A percentile compares a stretch with the other conserved stretches of the same genome.
Conservation (phyloP, 2,888 invertebrate genomes). For the Cantharis flavilabris region DNA sequence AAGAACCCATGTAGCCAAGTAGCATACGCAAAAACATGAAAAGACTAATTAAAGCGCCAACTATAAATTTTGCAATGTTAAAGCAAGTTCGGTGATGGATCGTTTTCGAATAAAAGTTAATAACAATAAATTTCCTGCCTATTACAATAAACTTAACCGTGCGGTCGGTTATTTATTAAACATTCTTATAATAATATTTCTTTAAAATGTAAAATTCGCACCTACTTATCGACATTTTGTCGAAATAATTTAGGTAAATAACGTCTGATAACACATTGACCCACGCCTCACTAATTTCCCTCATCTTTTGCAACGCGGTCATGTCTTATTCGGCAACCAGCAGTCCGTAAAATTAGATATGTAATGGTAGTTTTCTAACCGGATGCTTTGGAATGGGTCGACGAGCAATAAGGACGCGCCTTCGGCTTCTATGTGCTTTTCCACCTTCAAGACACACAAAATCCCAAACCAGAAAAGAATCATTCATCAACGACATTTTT, state of each 20-base stretch:
- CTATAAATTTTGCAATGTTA: neutral
- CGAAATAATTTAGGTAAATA: conserved; percentile 19
- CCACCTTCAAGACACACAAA: conserved; percentile 7
- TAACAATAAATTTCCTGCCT: neutral
- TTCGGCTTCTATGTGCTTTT: conserved; percentile 10
- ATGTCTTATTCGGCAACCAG: conserved; percentile 36
- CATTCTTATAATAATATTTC: neutral
- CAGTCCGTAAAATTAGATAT: conserved; percentile 40
- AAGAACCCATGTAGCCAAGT: neutral
- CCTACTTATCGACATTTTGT: conserved; percentile 6
- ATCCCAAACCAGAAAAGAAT: neutral
- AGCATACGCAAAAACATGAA: neutral
- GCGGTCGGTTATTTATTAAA: neutral
- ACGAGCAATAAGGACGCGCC: conserved; percentile 28
- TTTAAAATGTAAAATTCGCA: neutral
- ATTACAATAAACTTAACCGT: neutral
- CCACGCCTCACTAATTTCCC: conserved; percentile 33
- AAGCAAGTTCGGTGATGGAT: neutral
- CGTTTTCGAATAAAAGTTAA: neutral
- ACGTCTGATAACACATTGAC: conserved; percentile 20
- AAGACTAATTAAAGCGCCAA: neutral
- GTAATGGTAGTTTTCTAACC: conserved; percentile 32
- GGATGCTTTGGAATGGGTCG: conserved; percentile 29
- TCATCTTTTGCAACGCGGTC: conserved; percentile 34
- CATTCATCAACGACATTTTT: conserved; percentile 17